Evolutionary conservation across 2,888 invertebrate genomes (phyloP).

Genomic region (Sisyra nigra): DNA sequence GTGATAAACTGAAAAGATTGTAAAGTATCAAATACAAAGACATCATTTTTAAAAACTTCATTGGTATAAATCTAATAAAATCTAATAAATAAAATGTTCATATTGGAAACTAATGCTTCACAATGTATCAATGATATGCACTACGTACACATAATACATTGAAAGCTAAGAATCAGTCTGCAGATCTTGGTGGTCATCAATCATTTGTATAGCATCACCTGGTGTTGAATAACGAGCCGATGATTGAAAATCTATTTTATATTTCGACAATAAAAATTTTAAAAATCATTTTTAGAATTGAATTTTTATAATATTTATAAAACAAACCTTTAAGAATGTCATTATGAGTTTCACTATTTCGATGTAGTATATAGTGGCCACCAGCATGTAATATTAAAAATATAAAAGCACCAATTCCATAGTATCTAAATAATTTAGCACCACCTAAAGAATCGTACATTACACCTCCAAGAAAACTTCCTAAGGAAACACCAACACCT

Average conservation of each 20-base stretch:
- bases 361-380: constrained; percentile 28
- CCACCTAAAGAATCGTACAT: constrained; percentile 49
- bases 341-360: background rate
- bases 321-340: background rate
- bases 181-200: constrained; percentile 28
- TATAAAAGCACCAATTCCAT: constrained; percentile 50
- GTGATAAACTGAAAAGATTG: no score
- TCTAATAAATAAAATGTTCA: no score
- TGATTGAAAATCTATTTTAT: constrained; percentile 7
- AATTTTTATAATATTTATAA: constrained; percentile 11
- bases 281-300: constrained; percentile 8
- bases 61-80: no score
- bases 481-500: constrained; percentile 67
- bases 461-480: constrained; percentile 63
- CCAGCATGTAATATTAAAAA: constrained; percentile 39
- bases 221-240: constrained; percentile 43
- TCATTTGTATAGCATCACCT: constrained; percentile 48
- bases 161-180: background rate
- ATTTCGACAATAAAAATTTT: constrained; percentile 8
- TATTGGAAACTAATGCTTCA: no score
- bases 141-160: no score
- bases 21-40: no score
- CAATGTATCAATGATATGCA: no score
- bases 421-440: constrained; percentile 49
- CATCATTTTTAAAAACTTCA: no score